Evolutionary conservation across 2,797 vertebrate genomes (phyloP).

Genomic region (Scyliorhinus canicula): DNA sequence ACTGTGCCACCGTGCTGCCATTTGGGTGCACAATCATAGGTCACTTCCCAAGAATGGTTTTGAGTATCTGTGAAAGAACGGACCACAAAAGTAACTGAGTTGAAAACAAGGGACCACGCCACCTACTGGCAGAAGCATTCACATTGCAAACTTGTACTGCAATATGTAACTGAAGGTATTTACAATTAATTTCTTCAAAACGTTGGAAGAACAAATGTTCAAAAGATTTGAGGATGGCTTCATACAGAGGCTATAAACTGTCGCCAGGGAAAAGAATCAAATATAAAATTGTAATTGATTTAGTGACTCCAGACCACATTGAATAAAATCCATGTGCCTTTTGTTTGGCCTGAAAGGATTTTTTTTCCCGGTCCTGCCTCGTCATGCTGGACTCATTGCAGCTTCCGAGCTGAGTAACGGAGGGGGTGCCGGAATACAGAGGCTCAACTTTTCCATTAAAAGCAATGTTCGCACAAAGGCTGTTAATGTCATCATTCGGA

Average conservation of each 20-base stretch:
- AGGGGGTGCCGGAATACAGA: background rate
- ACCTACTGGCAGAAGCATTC: background rate
- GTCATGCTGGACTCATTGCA: background rate
- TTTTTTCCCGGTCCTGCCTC: background rate
- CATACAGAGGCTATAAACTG: background rate
- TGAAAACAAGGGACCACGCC: background rate
- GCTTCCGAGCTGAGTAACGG: background rate
- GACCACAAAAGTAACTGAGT: background rate
- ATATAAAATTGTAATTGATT: slow-evolving; percentile 17
- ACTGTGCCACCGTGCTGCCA: too few relatives aligned
- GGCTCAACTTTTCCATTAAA: background rate
- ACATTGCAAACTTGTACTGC: background rate
- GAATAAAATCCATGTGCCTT: background rate
- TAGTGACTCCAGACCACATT: background rate
- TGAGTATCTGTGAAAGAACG: background rate
- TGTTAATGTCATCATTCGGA: background rate
- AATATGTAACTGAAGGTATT: background rate
- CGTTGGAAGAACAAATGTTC: background rate
- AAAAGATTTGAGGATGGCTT: background rate
- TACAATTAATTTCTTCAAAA: background rate
- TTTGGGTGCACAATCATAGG: background rate
- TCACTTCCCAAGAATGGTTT: background rate
- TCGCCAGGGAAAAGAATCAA: background rate
- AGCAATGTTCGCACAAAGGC: background rate
- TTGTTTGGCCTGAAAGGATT: background rate